Conservation (phyloP, 2,888 invertebrate genomes). For the Monopis laevigella region DNA sequence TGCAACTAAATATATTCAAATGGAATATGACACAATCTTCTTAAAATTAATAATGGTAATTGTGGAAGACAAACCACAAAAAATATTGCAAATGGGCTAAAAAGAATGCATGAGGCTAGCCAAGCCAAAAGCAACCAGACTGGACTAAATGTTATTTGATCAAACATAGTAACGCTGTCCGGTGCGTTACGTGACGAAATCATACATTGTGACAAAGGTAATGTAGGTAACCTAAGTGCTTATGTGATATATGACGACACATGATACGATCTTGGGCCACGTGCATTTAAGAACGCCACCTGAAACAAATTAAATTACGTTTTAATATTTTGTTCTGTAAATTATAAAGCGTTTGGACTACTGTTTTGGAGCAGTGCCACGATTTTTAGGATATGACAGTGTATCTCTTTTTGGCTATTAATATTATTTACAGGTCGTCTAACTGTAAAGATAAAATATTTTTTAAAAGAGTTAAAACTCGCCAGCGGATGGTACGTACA, state of each 20-base stretch:
- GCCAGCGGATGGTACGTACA: too few relatives aligned
- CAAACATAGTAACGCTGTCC: conserved; percentile 40
- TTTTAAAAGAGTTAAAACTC: too few relatives aligned
- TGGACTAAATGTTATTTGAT: conserved; percentile 52
- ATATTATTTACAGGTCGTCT: too few relatives aligned
- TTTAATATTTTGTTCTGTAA: background rate
- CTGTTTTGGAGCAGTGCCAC: too few relatives aligned
- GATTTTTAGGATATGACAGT: too few relatives aligned
- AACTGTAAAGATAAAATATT: too few relatives aligned
- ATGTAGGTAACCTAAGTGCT: background rate
- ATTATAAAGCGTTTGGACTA: background rate
- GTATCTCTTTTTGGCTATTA: too few relatives aligned
- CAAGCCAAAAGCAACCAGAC: conserved; percentile 71
- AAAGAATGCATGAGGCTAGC: conserved; percentile 70
- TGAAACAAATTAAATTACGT: conserved; percentile 34
- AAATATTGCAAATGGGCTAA: conserved; percentile 74
- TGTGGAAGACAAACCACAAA: conserved; percentile 75
- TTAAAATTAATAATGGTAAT: conserved; percentile 72
- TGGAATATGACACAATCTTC: conserved; percentile 73
- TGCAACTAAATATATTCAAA: conserved; percentile 66
- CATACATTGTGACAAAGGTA: background rate
- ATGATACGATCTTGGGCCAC: conserved; percentile 15
- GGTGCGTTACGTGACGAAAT: background rate
- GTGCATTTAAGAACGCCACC: conserved; percentile 57
- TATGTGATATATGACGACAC: too few relatives aligned